Percentiles rank a stretch among this genome's conserved stretches.
Evolutionary conservation across 2,888 invertebrate genomes (phyloP).

Genomic region (Scelioninae gen. 1): DNA sequence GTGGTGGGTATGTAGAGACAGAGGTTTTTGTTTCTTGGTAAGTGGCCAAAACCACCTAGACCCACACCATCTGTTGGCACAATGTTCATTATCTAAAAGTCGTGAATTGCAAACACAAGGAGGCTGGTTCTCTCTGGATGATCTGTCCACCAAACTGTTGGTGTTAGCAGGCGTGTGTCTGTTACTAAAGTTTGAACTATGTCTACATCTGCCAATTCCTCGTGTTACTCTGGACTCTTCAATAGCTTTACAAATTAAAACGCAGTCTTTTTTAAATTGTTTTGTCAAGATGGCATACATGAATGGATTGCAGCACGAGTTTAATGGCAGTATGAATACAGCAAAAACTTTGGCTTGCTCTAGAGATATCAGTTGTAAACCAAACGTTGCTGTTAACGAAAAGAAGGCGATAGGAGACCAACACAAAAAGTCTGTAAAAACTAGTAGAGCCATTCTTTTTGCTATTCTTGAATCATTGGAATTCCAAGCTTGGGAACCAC

Average conservation of each 20-base stretch:
- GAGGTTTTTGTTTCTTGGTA: constrained; percentile 81
- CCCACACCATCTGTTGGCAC: constrained; percentile 74
- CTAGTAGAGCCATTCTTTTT: constrained; percentile 97
- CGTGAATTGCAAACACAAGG: constrained; percentile 87
- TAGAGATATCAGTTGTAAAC: constrained; percentile 94
- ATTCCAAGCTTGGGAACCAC: constrained; percentile 99
- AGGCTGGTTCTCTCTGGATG: constrained; percentile 86
- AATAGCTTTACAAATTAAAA: constrained; percentile 97
- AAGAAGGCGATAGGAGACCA: constrained; percentile 99
- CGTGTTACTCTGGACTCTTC: constrained; percentile 96
- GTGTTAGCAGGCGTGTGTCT: constrained; percentile 94
- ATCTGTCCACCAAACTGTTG: constrained; percentile 92
- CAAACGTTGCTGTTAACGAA: constrained; percentile 96
- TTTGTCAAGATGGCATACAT: constrained; percentile 98
- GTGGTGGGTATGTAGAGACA: no score
- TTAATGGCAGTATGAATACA: constrained; percentile 97
- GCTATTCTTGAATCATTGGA: constrained; percentile 98
- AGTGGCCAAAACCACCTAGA: constrained; percentile 85
- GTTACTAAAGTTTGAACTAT: constrained; percentile 94
- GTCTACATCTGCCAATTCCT: constrained; percentile 93
- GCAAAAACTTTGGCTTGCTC: constrained; percentile 98
- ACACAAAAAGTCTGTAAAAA: constrained; percentile 98
- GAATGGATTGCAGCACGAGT: constrained; percentile 99
- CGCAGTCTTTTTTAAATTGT: constrained; percentile 98
- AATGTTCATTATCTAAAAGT: constrained; percentile 85